phyloP scores from a whole-genome alignment of 2,888 invertebrate genomes.

The Parnassius apollo region DNA sequence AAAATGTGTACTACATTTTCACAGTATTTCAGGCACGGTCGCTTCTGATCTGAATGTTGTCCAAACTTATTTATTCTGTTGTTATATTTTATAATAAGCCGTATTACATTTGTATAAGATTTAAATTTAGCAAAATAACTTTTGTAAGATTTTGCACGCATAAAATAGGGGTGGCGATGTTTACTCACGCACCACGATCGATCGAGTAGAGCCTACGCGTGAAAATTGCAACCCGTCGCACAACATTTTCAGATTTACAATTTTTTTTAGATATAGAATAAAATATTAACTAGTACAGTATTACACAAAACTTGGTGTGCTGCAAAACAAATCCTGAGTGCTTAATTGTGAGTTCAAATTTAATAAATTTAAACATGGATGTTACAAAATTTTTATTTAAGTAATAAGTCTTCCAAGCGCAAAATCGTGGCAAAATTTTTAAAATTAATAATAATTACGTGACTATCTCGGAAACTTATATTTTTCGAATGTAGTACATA shows the following conservation, averaged over 20 bases:
- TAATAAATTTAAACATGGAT: too few species aligned
- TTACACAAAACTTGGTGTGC: too few species aligned
- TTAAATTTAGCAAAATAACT: slow-evolving; percentile 26
- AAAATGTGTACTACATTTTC: slow-evolving; percentile 10
- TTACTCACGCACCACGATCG: slow-evolving; percentile 76
- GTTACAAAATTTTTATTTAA: too few species aligned
- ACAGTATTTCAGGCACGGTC: slow-evolving; percentile 4
- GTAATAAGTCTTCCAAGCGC: too few species aligned
- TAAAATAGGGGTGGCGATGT: slow-evolving; percentile 68
- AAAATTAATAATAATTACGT: too few species aligned
- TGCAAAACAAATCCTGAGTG: too few species aligned
- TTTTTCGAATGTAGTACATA: too few species aligned
- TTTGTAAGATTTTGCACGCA: slow-evolving; percentile 42
- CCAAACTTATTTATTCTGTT: slow-evolving; percentile 1
- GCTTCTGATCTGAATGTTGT: slow-evolving; percentile 9
- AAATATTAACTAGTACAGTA: too few species aligned
- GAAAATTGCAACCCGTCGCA: slow-evolving; percentile 74
- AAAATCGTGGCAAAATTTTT: too few species aligned
- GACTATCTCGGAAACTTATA: too few species aligned
- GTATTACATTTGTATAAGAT: slow-evolving; percentile 32
- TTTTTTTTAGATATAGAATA: neutral
- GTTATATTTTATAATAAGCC: slow-evolving; percentile 29
- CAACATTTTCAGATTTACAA: slow-evolving; percentile 46
- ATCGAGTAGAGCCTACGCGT: slow-evolving; percentile 68
- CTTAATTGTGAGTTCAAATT: too few species aligned